A percentile compares a stretch with the other conserved stretches of the same genome.
These are phyloP conservation scores for Heliconius hewitsoni DNA, from an alignment of 1,140 invertebrate species.

Conservation along the genomic window DNA sequence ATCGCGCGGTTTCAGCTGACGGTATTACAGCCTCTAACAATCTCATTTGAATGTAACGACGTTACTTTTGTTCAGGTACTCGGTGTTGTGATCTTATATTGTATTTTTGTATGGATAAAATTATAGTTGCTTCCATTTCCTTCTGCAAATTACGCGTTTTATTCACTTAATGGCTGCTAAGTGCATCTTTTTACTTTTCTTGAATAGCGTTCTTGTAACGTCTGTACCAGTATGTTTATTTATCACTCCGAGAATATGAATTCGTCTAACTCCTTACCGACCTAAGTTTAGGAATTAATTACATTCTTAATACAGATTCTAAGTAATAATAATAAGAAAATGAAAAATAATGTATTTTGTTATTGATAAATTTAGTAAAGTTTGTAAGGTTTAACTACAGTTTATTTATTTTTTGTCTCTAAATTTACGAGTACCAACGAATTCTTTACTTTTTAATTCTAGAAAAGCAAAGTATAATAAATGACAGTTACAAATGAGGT, in stretches of 20 bases:
- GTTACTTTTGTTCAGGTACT: conserved; percentile 12
- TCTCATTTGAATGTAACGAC: conserved; percentile 29
- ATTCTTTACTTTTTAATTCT: background rate
- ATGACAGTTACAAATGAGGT: background rate
- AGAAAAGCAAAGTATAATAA: background rate
- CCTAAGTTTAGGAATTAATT: too few species aligned
- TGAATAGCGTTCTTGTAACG: background rate
- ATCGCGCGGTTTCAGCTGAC: conserved; percentile 16
- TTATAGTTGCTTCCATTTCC: background rate
- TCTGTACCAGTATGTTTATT: background rate
- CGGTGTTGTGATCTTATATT: background rate
- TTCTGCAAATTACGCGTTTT: background rate
- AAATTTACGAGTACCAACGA: background rate
- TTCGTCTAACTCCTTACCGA: too few species aligned
- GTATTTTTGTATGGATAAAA: conserved; percentile 1
- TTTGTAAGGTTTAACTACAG: too few species aligned
- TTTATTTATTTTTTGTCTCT: background rate
- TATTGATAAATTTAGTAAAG: too few species aligned
- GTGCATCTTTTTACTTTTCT: background rate
- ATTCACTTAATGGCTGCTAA: background rate
- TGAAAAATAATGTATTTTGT: too few species aligned
- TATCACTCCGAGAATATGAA: too few species aligned
- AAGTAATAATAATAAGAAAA: too few species aligned
- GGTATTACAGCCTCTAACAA: conserved; percentile 22
- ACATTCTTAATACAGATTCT: too few species aligned